Evolutionary conservation across 2,888 invertebrate species (phyloP).

Genomic region (Gibbula magus): DNA sequence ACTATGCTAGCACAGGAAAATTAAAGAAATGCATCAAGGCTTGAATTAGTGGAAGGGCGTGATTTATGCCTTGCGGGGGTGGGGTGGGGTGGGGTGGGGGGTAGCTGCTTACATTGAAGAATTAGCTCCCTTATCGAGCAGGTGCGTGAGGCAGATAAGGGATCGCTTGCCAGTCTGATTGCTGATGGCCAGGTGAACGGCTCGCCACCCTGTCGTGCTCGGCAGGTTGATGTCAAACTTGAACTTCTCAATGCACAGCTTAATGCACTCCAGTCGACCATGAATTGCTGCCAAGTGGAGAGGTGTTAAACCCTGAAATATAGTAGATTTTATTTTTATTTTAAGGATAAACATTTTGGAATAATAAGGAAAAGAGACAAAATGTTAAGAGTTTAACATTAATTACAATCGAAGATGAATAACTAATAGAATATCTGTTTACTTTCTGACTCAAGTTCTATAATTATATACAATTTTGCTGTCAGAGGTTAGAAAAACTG

Average conservation of each 20-base stretch:
- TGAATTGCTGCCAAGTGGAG: conserved; percentile 74
- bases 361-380: no score
- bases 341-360: not conserved
- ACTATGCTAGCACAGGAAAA: no score
- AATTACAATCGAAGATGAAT: no score
- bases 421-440: no score
- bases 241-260: conserved; percentile 71
- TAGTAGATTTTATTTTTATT: not conserved
- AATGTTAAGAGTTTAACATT: no score
- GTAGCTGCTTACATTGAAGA: conserved; percentile 71
- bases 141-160: conserved; percentile 68
- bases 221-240: conserved; percentile 71
- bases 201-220: conserved; percentile 73
- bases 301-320: conserved; percentile 66
- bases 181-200: conserved; percentile 73
- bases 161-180: conserved; percentile 73
- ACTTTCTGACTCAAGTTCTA: no score
- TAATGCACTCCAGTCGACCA: conserved; percentile 72
- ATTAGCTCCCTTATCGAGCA: conserved; percentile 71
- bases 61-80: no score
- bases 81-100: no score
- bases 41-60: no score
- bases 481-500: no score
- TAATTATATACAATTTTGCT: no score
- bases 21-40: no score